Conservation (phyloP, 1,140 invertebrate species). For the Procambarus clarkii region DNA sequence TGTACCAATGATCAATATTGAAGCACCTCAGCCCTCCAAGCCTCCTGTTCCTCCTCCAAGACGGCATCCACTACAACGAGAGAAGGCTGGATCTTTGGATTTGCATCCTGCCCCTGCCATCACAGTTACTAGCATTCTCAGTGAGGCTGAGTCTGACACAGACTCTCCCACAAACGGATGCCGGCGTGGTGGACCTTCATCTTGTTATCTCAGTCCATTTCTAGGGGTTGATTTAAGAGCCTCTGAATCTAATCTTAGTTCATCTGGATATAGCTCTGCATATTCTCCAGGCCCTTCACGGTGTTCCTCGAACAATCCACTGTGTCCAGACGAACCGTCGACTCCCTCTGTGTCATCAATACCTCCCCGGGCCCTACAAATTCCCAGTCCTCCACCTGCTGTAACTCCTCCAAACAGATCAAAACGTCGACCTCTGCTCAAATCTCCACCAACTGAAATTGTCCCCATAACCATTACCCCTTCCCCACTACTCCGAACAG, state of each 20-base stretch:
- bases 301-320: constrained; percentile 85
- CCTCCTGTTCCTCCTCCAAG: background rate
- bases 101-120: constrained; percentile 83
- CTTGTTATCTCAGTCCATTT: constrained; percentile 86
- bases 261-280: constrained; percentile 89
- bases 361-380: constrained; percentile 27
- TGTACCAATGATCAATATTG: constrained; percentile 45
- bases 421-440: constrained; percentile 51
- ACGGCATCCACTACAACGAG: constrained; percentile 69
- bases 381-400: background rate
- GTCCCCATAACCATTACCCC: background rate
- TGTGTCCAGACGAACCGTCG: constrained; percentile 81
- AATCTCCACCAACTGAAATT: constrained; percentile 76
- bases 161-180: constrained; percentile 76
- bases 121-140: constrained; percentile 84
- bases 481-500: constrained; percentile 43
- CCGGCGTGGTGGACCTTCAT: constrained; percentile 76
- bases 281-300: constrained; percentile 86
- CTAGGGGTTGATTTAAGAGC: constrained; percentile 82
- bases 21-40: constrained; percentile 19
- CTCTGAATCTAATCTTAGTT: constrained; percentile 87
- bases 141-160: constrained; percentile 84
- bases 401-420: constrained; percentile 30
- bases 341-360: constrained; percentile 62
- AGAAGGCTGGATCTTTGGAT: constrained; percentile 82